Conservation (phyloP, 1,140 invertebrate genomes). For the Trachelipus rathkii region DNA sequence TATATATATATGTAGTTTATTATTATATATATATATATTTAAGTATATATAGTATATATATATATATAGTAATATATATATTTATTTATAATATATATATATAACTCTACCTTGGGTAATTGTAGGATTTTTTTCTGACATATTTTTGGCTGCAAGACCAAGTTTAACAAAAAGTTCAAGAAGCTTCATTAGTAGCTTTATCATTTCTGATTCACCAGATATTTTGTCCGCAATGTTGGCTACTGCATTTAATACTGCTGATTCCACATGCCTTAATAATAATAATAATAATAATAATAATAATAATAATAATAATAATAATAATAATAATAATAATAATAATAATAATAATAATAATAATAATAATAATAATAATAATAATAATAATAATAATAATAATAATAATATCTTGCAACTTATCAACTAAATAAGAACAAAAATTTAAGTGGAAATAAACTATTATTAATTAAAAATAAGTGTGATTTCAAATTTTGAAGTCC, state of each 20-base stretch:
- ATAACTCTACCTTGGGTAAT: conserved; percentile 57
- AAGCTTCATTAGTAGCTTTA: conserved; percentile 79
- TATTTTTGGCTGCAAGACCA: conserved; percentile 90
- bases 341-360: conserved; percentile 39
- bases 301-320: conserved; percentile 37
- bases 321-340: conserved; percentile 37
- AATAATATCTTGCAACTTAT: conserved; percentile 12
- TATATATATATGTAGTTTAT: no score
- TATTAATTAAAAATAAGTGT: no score
- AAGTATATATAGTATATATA: no score
- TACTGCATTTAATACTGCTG: conserved; percentile 88
- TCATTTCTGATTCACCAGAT: conserved; percentile 76
- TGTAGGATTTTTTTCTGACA: conserved; percentile 76
- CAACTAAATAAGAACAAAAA: no score
- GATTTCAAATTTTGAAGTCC: no score
- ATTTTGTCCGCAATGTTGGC: conserved; percentile 92
- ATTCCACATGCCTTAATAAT: conserved; percentile 73
- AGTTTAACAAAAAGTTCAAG: conserved; percentile 96
- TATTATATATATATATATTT: no score
- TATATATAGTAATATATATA: no score
- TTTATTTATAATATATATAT: no score
- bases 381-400: conserved; percentile 37
- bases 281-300: conserved; percentile 41
- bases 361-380: conserved; percentile 37
- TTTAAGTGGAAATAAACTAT: no score